phyloP scores from a whole-genome alignment of 64 coral and sea anemone species.

The Anthopleura sola region DNA sequence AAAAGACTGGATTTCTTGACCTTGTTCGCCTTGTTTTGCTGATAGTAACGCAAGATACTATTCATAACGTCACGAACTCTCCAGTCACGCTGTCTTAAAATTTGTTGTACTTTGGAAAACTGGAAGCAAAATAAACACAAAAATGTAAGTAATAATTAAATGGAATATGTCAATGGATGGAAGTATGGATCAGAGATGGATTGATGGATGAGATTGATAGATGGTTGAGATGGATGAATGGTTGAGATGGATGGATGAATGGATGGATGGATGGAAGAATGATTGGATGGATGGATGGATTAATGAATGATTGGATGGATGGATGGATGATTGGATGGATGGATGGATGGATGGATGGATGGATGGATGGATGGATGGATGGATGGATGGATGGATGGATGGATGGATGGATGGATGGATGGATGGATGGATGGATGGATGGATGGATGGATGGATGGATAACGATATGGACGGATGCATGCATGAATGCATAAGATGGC shows the following conservation, averaged over 20 bases:
- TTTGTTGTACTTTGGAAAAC: constrained; percentile 50
- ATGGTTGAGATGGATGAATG: background rate
- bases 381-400: background rate
- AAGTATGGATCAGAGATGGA: too few relatives aligned
- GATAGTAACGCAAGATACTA: constrained; percentile 43
- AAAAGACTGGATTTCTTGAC: background rate
- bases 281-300: too few relatives aligned
- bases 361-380: background rate
- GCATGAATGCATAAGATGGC: too few relatives aligned
- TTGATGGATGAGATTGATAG: background rate
- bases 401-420: background rate
- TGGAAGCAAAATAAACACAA: constrained; percentile 1
- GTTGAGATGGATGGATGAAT: too few relatives aligned
- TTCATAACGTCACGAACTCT: constrained; percentile 74
- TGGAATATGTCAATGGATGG: background rate
- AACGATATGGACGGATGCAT: too few relatives aligned
- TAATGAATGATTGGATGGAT: too few relatives aligned
- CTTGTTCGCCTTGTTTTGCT: background rate
- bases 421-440: too few relatives aligned
- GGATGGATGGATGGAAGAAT: too few relatives aligned
- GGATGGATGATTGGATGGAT: too few relatives aligned
- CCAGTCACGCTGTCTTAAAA: constrained; percentile 39
- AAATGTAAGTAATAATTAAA: background rate
- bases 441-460: too few relatives aligned
- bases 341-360: background rate